Evolutionary conservation across 2,113 vertebrate genomes (phyloP).

Genomic region (Syngnathus typhle): DNA sequence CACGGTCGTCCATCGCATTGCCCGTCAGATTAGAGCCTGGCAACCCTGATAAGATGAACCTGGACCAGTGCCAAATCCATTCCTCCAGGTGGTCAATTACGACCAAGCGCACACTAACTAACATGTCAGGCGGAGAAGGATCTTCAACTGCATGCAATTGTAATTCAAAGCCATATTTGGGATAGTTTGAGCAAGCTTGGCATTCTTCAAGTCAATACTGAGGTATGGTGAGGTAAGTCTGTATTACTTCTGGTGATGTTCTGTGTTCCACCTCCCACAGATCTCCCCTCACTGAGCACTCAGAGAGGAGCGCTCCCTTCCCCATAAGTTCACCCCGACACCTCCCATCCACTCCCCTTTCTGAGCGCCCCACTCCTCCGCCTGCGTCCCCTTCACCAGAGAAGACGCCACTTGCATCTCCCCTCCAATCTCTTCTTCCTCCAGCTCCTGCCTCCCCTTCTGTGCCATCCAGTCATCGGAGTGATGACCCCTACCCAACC

Average conservation of each 20-base stretch:
- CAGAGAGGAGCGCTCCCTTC: slow-evolving; percentile 35
- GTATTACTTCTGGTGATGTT: slow-evolving; percentile 37
- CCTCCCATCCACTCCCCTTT: slow-evolving; percentile 33
- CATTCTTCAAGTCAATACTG: slow-evolving; percentile 31
- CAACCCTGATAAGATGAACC: slow-evolving; percentile 54
- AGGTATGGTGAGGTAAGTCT: slow-evolving; percentile 30
- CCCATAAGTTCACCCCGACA: slow-evolving; percentile 40
- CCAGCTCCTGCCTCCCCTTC: slow-evolving; percentile 21
- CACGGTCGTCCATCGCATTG: slow-evolving; percentile 47
- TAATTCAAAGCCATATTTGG: slow-evolving; percentile 8
- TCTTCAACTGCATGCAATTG: neutral
- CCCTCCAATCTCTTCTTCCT: slow-evolving; percentile 17
- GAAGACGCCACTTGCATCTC: slow-evolving; percentile 37
- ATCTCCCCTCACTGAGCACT: slow-evolving; percentile 45
- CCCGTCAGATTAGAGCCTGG: slow-evolving; percentile 63
- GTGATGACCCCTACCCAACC: slow-evolving; percentile 22
- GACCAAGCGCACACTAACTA: slow-evolving; percentile 31
- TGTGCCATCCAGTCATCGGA: slow-evolving; percentile 18
- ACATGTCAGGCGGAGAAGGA: neutral
- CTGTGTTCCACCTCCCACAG: slow-evolving; percentile 53
- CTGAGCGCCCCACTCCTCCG: slow-evolving; percentile 55
- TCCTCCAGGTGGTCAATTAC: slow-evolving; percentile 53
- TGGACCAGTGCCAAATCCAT: slow-evolving; percentile 55
- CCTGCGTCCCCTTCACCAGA: slow-evolving; percentile 47
- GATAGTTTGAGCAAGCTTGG: slow-evolving; percentile 35